Evolutionary conservation across 2,888 invertebrate genomes (phyloP).

Genomic region (Acholoe squamosa): DNA sequence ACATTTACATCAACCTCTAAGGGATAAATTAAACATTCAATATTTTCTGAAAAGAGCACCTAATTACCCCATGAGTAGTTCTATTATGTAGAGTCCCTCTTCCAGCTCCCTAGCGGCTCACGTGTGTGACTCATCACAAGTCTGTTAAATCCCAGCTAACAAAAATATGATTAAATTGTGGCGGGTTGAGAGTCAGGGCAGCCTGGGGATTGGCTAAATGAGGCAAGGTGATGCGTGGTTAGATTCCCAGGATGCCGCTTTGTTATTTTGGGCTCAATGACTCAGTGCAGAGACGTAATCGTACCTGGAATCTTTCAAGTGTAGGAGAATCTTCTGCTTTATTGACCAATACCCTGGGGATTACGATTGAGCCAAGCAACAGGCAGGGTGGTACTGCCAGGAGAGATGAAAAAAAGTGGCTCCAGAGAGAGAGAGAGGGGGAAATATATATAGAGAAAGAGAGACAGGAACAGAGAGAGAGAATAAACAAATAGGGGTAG

Average conservation of each 20-base stretch:
- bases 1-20: neutral
- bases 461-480: too few species aligned
- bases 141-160: neutral
- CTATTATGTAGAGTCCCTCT: neutral
- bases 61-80: neutral
- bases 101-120: neutral
- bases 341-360: too few species aligned
- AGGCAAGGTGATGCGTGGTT: neutral
- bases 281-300: neutral
- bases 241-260: neutral
- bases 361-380: neutral
- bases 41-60: neutral
- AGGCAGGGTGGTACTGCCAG: neutral
- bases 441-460: too few species aligned
- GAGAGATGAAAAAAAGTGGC: too few species aligned
- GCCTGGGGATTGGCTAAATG: neutral
- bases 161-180: conserved; percentile 18
- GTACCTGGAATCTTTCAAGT: neutral
- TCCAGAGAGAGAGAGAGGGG: too few species aligned
- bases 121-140: neutral
- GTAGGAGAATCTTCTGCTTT: too few species aligned
- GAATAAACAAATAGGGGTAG: too few species aligned
- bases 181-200: neutral
- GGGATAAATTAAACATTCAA: neutral
- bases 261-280: neutral